phyloP scores from a whole-genome alignment of 53 echinoderm and acorn worm species.

The Paracentrotus lividus region DNA sequence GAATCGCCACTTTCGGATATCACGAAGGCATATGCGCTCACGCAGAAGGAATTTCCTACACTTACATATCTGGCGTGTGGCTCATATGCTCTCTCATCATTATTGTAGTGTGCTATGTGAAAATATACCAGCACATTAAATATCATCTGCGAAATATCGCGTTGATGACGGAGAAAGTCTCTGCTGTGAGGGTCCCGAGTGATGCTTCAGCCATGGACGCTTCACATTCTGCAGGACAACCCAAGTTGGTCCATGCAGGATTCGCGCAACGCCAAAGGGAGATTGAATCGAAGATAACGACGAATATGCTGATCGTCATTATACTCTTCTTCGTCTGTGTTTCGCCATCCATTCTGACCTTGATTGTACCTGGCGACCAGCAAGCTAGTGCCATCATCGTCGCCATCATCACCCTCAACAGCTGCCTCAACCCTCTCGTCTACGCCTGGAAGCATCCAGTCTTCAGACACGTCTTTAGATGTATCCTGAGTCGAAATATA shows the following conservation, averaged over 20 bases:
- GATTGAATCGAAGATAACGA: slow-evolving; percentile 75
- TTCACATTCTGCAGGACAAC: not conserved
- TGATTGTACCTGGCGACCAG: slow-evolving; percentile 76
- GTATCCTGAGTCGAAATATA: slow-evolving; percentile 67
- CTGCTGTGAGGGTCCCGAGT: not conserved
- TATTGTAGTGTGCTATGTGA: slow-evolving; percentile 77
- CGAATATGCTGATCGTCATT: slow-evolving; percentile 82
- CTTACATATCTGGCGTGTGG: slow-evolving; percentile 25
- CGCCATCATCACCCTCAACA: slow-evolving; percentile 74
- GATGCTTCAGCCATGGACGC: not conserved
- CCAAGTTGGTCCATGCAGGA: not conserved
- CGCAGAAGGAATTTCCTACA: not conserved
- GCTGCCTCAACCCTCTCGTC: slow-evolving; percentile 81
- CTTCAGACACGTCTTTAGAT: slow-evolving; percentile 78
- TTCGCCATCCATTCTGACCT: slow-evolving; percentile 74
- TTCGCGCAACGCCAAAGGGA: slow-evolving; percentile 50
- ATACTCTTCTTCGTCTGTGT: slow-evolving; percentile 82
- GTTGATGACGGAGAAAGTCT: not conserved
- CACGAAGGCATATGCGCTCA: slow-evolving; percentile 51
- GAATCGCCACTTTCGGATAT: slow-evolving; percentile 39
- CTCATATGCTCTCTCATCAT: slow-evolving; percentile 64
- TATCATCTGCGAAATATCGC: slow-evolving; percentile 54
- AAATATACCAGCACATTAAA: slow-evolving; percentile 73
- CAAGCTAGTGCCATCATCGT: slow-evolving; percentile 68
- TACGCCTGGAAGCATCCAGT: slow-evolving; percentile 87